Percentiles rank a stretch among this genome's conserved stretches.
phyloP scores from a whole-genome alignment of 2,113 vertebrate species.

The Seriola quinqueradiata region DNA sequence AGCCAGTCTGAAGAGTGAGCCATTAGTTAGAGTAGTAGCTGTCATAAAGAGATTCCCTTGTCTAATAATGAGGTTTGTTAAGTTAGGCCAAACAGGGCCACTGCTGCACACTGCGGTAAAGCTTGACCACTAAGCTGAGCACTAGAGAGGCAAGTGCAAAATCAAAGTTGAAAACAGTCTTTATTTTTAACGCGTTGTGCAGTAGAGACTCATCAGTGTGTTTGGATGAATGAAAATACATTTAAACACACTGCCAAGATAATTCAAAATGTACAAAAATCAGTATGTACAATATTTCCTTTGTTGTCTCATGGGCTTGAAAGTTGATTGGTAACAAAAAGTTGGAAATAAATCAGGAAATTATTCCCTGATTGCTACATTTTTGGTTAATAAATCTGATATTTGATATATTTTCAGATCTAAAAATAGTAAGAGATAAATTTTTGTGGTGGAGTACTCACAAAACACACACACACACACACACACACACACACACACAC shows the following conservation, averaged over 20 bases:
- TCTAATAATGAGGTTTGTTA: constrained; percentile 64
- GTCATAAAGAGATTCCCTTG: constrained; percentile 58
- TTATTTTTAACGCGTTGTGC: constrained; percentile 24
- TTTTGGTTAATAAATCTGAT: neutral
- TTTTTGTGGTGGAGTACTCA: no score
- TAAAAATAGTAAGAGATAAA: no score
- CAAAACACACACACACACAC: neutral
- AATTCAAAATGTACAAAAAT: constrained; percentile 8
- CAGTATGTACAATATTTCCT: neutral
- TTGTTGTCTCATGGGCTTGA: neutral
- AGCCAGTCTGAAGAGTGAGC: constrained; percentile 37
- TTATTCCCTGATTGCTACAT: neutral
- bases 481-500: no score
- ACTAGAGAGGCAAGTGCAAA: constrained; percentile 41
- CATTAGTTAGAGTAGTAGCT: constrained; percentile 46
- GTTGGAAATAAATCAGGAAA: neutral
- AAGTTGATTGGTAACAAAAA: neutral
- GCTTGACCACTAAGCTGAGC: constrained; percentile 41
- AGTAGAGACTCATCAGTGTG: constrained; percentile 27
- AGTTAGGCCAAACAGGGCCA: constrained; percentile 40
- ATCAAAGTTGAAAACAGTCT: constrained; percentile 37
- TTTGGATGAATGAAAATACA: constrained; percentile 19
- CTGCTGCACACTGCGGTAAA: constrained; percentile 46
- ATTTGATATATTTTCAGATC: neutral
- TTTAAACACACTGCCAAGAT: constrained; percentile 1